phyloP scores from a whole-genome alignment of 2,888 invertebrate species.

The Spisula subtruncata region DNA sequence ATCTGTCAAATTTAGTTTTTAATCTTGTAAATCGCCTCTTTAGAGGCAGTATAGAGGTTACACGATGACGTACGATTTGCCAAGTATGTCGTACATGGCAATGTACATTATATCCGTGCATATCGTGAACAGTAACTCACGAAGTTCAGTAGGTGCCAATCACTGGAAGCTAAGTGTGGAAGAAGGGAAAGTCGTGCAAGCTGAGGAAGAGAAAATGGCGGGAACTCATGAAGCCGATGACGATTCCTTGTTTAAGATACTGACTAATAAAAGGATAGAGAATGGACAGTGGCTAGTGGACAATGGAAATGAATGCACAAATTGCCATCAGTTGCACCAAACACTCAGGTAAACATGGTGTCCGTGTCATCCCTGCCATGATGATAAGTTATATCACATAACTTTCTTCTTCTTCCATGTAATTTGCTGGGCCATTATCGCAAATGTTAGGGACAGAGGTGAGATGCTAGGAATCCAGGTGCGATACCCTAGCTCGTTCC shows the following conservation, averaged over 20 bases:
- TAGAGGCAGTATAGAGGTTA: not conserved
- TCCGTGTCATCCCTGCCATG: too few species aligned
- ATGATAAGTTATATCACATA: too few species aligned
- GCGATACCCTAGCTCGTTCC: too few species aligned
- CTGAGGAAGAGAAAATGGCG: conserved; percentile 74
- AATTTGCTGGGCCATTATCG: too few species aligned
- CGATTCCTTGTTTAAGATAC: conserved; percentile 81
- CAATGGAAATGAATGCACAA: conserved; percentile 54
- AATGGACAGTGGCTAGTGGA: conserved; percentile 78
- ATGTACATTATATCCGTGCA: conserved; percentile 92
- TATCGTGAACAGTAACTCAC: conserved; percentile 93
- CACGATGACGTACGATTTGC: conserved; percentile 84
- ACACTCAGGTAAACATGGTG: not conserved
- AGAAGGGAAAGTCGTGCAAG: conserved; percentile 90
- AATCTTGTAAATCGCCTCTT: conserved; percentile 8
- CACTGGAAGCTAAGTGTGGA: conserved; percentile 94
- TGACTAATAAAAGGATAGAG: conserved; percentile 82
- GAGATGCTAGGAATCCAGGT: too few species aligned
- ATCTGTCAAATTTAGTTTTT: conserved; percentile 63
- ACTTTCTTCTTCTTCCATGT: too few species aligned
- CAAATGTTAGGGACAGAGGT: too few species aligned
- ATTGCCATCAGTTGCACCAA: conserved; percentile 54
- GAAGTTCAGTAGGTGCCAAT: conserved; percentile 94
- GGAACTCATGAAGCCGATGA: conserved; percentile 63
- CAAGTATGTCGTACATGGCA: conserved; percentile 89